Conservation (phyloP, 2,113 vertebrate genomes). For the Gymnogyps californianus region DNA sequence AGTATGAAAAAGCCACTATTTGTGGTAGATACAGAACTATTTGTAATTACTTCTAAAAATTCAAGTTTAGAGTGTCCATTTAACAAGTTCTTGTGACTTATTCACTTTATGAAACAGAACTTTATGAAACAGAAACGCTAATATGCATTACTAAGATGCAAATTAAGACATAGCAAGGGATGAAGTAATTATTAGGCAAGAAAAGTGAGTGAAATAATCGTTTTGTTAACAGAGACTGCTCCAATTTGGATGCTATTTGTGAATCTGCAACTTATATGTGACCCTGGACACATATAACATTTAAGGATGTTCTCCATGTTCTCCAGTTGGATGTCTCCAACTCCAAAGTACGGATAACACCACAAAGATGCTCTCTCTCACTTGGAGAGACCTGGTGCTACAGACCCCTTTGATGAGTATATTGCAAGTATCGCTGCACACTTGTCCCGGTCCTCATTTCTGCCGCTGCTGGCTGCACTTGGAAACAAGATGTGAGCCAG, state of each 20-base stretch:
- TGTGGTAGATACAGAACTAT: neutral
- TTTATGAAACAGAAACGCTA: neutral
- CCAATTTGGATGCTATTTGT: neutral
- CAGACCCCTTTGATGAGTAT: neutral
- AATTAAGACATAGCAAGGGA: neutral
- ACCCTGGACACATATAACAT: neutral
- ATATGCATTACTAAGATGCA: neutral
- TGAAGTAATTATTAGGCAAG: neutral
- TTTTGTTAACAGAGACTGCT: neutral
- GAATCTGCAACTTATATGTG: neutral
- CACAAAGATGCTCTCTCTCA: neutral
- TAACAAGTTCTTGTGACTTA: neutral
- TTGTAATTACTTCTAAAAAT: neutral
- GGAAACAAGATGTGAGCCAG: neutral
- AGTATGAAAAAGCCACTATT: neutral
- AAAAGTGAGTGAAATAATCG: neutral
- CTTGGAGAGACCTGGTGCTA: neutral
- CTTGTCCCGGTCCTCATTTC: neutral
- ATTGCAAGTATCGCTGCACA: accelerated
- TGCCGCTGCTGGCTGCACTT: neutral
- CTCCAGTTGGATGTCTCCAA: too few species aligned
- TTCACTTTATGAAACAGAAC: neutral
- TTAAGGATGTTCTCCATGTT: neutral
- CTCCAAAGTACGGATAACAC: neutral
- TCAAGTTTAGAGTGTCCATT: neutral